Base-by-base conservation (phyloP, 2,113 vertebrate species). In the Prochilodus magdalenae region DNA sequence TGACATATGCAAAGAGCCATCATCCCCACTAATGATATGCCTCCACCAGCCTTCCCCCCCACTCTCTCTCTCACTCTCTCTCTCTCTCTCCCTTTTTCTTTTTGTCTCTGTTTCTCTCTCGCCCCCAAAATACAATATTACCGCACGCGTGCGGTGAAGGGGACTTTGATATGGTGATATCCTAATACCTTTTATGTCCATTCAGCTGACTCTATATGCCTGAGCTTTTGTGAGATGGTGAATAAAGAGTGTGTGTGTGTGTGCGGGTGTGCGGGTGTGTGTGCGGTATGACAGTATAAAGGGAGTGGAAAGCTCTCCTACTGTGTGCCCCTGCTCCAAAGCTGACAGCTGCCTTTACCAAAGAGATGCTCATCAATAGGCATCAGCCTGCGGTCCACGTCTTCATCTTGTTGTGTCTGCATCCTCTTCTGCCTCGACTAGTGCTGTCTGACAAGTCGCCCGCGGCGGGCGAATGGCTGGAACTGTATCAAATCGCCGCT, bases 91-190 rank as follows among this genome's bases (percentile, higher is more conserved):
- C n/a, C n/a, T 12, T 69, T 49, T 60, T 14, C 76, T 51, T 47
- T 6, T 26, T 29, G n/a, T 13, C 26, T 20, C 24, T 51, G 60
- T 72, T 49, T 76, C 65, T 82, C 60, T 66, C 27, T 60, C 49
- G 1, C 55, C 30, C 22, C 8, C 51, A 18, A 18, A 40, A 73
- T 36, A 60, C 77, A 75, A 76, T 72, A 49, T 29, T 76, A 77
- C 40, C 4, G 60, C 59, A 33, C 59, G 36, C 65, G 71, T 53
- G 10, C 20, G 62, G 81, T 83, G 62, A 55, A 33, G 33, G 30
- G 22, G 36, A 72, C 87, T 88, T 89, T 91, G 87, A 90, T 86
- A 83, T 60, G 66, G 57, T 85, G 85, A 89, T 80, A 71, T 47
- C 29, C 44, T 67, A 85, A 82, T 82, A 86, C 84, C 86, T 90